Evolutionary conservation across 2,797 vertebrate genomes (phyloP).

Genomic region (Tokudaia tokunoshimensis): DNA sequence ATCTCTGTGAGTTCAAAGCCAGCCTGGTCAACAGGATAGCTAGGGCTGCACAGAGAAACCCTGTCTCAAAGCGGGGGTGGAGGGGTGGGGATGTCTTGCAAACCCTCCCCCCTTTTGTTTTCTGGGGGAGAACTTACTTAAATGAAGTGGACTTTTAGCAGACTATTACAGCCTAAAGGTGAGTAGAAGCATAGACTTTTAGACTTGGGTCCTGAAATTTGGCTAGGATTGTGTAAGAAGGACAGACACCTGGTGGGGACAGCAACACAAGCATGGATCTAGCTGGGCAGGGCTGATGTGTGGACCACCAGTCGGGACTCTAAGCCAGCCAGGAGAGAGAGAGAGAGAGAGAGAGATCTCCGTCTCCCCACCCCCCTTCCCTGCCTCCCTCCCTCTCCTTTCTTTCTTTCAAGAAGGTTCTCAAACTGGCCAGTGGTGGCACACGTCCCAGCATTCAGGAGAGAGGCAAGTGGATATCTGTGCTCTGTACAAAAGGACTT

Average conservation of each 20-base stretch:
- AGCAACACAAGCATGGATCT: not conserved
- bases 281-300: not conserved
- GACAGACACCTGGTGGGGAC: not conserved
- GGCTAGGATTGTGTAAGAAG: not conserved
- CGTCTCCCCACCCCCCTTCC: no score
- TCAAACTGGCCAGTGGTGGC: not conserved
- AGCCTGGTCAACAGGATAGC: not conserved
- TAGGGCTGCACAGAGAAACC: not conserved
- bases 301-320: not conserved
- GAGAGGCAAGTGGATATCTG: not conserved
- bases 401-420: not conserved
- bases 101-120: not conserved
- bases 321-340: not conserved
- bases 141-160: not conserved
- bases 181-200: not conserved
- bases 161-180: not conserved
- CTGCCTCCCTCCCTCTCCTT: accelerated
- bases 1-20: not conserved
- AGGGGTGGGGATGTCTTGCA: not conserved
- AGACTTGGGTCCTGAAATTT: not conserved
- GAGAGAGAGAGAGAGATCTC: no score
- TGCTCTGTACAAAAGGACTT: not conserved
- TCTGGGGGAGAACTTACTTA: conserved; percentile 3
- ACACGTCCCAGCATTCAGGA: not conserved
- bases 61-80: not conserved